Evolutionary conservation across 2,888 invertebrate species (phyloP).

Genomic region (Plagodis dolabraria): DNA sequence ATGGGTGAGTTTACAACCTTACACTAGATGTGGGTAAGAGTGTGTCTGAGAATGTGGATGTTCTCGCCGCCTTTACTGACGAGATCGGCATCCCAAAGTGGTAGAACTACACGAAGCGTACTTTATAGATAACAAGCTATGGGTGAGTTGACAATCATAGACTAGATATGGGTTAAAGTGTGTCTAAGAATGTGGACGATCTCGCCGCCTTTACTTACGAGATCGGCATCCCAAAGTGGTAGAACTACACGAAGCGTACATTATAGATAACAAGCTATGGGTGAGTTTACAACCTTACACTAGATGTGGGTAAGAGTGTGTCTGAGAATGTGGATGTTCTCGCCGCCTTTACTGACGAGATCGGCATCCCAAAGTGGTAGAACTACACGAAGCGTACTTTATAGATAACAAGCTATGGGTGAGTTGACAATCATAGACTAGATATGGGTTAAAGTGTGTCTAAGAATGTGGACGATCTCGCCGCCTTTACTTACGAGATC

Average conservation of each 20-base stretch:
- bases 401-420: constrained; percentile 1
- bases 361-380: neutral
- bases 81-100: neutral
- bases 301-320: neutral
- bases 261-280: no score
- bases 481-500: neutral
- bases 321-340: no score
- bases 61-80: no score
- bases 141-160: neutral
- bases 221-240: no score
- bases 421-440: neutral
- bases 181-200: no score
- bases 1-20: neutral
- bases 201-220: no score
- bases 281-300: neutral
- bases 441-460: no score
- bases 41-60: no score
- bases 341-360: neutral
- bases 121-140: neutral
- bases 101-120: neutral
- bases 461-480: no score
- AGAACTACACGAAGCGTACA: no score
- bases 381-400: constrained; percentile 3
- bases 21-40: no score
- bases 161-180: neutral